phyloP scores from a whole-genome alignment of 2,113 vertebrate genomes.

The Hymenochirus boettgeri region DNA sequence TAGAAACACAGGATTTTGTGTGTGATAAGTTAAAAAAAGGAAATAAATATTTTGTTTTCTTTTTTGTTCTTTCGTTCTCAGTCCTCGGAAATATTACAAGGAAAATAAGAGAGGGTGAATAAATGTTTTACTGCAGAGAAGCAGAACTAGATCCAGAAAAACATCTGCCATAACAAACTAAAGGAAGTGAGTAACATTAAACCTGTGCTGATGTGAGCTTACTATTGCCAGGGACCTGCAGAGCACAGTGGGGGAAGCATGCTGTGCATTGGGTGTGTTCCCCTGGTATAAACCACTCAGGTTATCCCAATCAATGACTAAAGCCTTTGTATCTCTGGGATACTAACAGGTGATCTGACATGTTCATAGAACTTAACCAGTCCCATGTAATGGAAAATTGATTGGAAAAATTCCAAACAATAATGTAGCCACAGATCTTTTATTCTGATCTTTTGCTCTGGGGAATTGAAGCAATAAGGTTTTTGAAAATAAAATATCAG shows the following conservation, averaged over 20 bases:
- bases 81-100: slow-evolving; percentile 29
- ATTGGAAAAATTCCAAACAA: slow-evolving; percentile 1
- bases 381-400: background rate
- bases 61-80: slow-evolving; percentile 9
- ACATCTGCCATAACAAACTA: slow-evolving; percentile 58
- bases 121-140: slow-evolving; percentile 54
- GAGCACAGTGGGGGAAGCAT: slow-evolving; percentile 12
- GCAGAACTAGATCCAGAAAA: slow-evolving; percentile 47
- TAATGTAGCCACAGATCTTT: background rate
- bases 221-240: background rate
- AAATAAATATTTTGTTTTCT: slow-evolving; percentile 26
- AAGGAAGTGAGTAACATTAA: slow-evolving; percentile 20
- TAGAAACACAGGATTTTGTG: accelerated
- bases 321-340: background rate
- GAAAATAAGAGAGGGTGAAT: slow-evolving; percentile 44
- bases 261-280: background rate
- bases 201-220: slow-evolving; percentile 21
- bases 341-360: slow-evolving; percentile 11
- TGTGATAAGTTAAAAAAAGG: slow-evolving; percentile 20
- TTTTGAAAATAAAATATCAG: no score
- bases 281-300: background rate
- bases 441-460: no score
- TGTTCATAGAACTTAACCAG: background rate
- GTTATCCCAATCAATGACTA: slow-evolving; percentile 1
- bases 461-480: no score